Evolutionary conservation across 2,888 invertebrate species (phyloP).

Genomic region (Aplocera efformata): DNA sequence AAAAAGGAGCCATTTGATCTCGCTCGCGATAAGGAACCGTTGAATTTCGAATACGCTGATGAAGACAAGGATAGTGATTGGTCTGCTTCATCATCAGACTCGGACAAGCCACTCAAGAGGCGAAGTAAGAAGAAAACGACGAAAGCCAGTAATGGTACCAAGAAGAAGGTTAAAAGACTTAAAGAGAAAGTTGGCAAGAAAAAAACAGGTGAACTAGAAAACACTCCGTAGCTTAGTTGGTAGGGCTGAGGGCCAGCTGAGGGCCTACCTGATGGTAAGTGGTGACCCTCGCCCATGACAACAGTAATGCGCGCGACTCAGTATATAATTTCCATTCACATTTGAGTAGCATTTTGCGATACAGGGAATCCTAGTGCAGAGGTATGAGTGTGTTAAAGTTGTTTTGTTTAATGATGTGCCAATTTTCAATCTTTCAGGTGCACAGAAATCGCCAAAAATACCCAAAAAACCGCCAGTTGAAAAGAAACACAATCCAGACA

Average conservation of each 20-base stretch:
- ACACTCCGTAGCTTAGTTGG: background rate
- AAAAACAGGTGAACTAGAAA: slow-evolving; percentile 35
- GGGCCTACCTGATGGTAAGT: no score
- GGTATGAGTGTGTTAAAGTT: no score
- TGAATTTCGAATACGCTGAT: slow-evolving; percentile 20
- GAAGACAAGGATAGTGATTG: slow-evolving; percentile 43
- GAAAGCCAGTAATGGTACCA: slow-evolving; percentile 16
- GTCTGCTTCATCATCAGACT: slow-evolving; percentile 57
- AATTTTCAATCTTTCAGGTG: slow-evolving; percentile 31
- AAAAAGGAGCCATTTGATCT: background rate
- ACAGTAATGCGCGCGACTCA: no score
- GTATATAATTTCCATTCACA: no score
- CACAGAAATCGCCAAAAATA: slow-evolving; percentile 36
- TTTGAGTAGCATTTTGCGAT: background rate
- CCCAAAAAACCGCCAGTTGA: slow-evolving; percentile 51
- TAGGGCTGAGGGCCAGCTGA: no score
- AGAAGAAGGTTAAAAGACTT: slow-evolving; percentile 40
- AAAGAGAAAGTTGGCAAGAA: slow-evolving; percentile 40
- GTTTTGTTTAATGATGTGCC: background rate
- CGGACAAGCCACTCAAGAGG: slow-evolving; percentile 59
- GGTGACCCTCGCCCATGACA: no score
- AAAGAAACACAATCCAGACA: slow-evolving; percentile 60
- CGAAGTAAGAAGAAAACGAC: slow-evolving; percentile 29
- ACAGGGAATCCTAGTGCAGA: no score
- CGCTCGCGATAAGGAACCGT: background rate